Percentiles rank a stretch among this genome's conserved stretches.
These are phyloP conservation scores for Anableps anableps DNA, from an alignment of 2,797 vertebrate species.

Conservation along the genomic window DNA sequence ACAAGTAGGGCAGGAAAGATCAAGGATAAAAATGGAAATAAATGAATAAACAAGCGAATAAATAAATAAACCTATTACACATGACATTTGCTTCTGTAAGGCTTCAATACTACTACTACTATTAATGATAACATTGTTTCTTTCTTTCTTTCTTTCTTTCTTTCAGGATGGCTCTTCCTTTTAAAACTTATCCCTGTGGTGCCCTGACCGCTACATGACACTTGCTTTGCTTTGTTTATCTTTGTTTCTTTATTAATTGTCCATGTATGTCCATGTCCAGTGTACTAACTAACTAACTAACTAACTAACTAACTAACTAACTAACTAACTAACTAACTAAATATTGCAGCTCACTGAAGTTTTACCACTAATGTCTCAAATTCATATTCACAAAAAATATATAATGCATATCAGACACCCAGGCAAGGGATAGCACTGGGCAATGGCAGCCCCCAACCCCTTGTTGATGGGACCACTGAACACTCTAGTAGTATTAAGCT, in stretches of 20 bases:
- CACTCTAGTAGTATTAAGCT: conserved; percentile 30
- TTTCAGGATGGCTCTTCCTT: background rate
- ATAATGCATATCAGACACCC: background rate
- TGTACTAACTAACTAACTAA: no score
- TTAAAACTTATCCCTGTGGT: no score
- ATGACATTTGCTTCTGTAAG: background rate
- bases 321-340: no score
- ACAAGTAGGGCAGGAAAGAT: background rate
- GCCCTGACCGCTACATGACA: no score
- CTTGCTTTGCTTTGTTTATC: no score
- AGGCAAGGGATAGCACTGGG: background rate
- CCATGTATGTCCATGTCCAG: no score
- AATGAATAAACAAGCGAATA: background rate
- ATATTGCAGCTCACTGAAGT: no score
- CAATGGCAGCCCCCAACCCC: background rate
- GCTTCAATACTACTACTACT: background rate
- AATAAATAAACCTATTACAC: background rate
- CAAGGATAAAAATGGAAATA: background rate
- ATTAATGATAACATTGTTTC: background rate
- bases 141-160: background rate
- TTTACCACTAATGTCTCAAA: background rate
- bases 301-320: no score
- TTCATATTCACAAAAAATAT: background rate
- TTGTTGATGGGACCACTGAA: background rate
- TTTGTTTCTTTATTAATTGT: no score